Evolutionary conservation across 92 coral and sea anemone species (phyloP), one percentile per base, ranked within the genome.

Genomic region (Desmophyllum pertusum): DNA sequence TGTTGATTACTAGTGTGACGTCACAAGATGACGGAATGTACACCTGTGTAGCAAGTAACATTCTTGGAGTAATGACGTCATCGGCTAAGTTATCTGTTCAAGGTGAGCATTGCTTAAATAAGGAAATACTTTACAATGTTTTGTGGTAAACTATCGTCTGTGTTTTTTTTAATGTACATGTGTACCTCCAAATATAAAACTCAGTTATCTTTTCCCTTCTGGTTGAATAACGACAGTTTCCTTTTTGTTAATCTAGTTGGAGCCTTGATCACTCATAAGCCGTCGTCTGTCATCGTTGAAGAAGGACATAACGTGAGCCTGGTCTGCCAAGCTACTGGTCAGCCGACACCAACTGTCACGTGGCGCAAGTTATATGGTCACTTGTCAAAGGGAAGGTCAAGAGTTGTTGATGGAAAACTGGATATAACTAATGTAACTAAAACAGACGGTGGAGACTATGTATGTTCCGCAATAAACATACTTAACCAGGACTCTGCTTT

Each of bases 1-100:
- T 92, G 45, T 19, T 80, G 73, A 89, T 92, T 19, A 78, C 66
- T 35, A 65, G 78, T 21, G 84, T 77, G 81, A 81, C 52, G 67
- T 77, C 90, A 76, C 46, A 25, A 23, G 92, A 91, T 69, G 75
- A 73, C 0, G 95, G 87, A 33, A 37, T 23, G 50, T 92, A 92
- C 90, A 83, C 75, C 13, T 92, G 87, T 45, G 81, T 39, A 59
- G 89, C 89, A 29, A 52, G 29, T 67, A 91, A 84, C 40, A 66
- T 80, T 41, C 79, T 91, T 29, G 91, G 89, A 33, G 33, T 42
- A 29, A 77, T 76, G 31, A 40, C 51, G 14, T 10, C 37, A 42
- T 11, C 51, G 30, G 72, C 91, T 33, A 27, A 23, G 19, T 78
- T 91, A 67, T 76, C 81, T 27, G 92, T 91, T 30, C 95, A 40